Evolutionary conservation across 1,140 invertebrate species (phyloP).

Genomic region (Amphibalanus amphitrite): DNA sequence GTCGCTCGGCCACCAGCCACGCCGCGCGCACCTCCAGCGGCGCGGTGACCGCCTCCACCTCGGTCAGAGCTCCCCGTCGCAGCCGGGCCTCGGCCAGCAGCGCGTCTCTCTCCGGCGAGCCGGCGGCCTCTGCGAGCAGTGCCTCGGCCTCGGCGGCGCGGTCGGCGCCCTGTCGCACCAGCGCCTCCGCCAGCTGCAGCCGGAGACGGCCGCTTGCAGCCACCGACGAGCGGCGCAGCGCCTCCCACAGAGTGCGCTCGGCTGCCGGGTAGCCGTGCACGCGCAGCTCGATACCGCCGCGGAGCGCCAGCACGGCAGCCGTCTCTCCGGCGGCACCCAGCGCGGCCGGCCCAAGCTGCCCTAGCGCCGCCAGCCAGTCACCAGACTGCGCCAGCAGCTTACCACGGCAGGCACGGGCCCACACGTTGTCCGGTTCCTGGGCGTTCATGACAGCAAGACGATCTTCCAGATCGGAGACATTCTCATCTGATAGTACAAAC

Average conservation of each 20-base stretch:
- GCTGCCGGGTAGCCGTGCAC: neutral
- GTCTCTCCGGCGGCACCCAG: neutral
- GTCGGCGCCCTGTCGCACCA: neutral
- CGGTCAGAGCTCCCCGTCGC: neutral
- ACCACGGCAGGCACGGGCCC: neutral
- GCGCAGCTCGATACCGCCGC: neutral
- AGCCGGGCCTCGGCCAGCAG: neutral
- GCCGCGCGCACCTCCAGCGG: neutral
- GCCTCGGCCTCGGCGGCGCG: neutral
- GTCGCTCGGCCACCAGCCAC: neutral
- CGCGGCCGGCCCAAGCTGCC: neutral
- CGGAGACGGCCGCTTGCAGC: no score
- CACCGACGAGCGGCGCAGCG: neutral
- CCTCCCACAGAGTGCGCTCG: neutral
- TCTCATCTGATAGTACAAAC: neutral
- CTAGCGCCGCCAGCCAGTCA: neutral
- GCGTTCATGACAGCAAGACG: neutral
- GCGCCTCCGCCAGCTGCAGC: neutral
- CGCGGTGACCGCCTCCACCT: neutral
- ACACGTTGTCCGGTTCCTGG: neutral
- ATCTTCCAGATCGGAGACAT: neutral
- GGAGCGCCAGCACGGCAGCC: neutral
- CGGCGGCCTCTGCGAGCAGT: neutral
- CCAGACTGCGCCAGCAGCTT: neutral
- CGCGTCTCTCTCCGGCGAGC: neutral